Conservation (phyloP, 2,888 invertebrate species). For the Athalia cordata region DNA sequence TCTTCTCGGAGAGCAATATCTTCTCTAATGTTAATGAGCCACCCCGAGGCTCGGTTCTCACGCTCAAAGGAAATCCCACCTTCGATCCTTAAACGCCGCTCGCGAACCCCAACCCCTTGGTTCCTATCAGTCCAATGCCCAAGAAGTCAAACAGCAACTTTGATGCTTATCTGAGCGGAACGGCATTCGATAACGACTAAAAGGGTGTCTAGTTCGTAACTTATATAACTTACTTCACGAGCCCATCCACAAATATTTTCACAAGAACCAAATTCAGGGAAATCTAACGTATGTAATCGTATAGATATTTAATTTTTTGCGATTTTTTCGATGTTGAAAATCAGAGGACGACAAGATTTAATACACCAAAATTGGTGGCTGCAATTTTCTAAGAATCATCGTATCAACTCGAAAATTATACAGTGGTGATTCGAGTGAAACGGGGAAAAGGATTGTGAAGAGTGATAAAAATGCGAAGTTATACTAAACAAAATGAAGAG, state of each 20-base stretch:
- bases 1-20: slow-evolving; percentile 33
- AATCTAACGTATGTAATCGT: too few relatives aligned
- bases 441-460: too few relatives aligned
- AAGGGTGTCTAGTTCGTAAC: slow-evolving; percentile 39
- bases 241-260: not conserved
- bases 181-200: slow-evolving; percentile 46
- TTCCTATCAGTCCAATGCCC: slow-evolving; percentile 51
- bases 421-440: too few relatives aligned
- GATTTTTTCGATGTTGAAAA: too few relatives aligned
- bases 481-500: too few relatives aligned
- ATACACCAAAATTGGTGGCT: too few relatives aligned
- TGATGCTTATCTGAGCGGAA: slow-evolving; percentile 53
- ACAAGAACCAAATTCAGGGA: not conserved
- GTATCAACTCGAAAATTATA: too few relatives aligned
- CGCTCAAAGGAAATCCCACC: not conserved
- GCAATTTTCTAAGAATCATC: too few relatives aligned
- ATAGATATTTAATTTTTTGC: too few relatives aligned
- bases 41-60: slow-evolving; percentile 16
- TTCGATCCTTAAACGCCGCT: slow-evolving; percentile 19
- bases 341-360: too few relatives aligned
- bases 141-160: slow-evolving; percentile 59
- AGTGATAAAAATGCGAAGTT: too few relatives aligned
- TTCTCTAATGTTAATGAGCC: slow-evolving; percentile 51
- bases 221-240: slow-evolving; percentile 14
- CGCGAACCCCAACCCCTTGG: not conserved